phyloP scores from a whole-genome alignment of 2,113 vertebrate species.

The Campylorhamphus procurvoides region DNA sequence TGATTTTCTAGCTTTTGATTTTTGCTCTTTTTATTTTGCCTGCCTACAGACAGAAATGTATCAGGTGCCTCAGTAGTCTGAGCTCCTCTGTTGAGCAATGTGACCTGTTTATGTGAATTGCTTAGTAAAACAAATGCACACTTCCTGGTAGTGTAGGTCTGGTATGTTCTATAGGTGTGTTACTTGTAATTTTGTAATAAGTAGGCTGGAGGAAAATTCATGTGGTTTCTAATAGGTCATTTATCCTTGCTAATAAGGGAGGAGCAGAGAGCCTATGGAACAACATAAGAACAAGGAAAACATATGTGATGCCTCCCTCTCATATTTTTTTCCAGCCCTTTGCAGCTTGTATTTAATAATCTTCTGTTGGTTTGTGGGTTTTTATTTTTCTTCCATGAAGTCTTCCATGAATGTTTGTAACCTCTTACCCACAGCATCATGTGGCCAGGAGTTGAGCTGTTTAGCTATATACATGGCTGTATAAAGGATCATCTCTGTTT shows the following conservation, averaged over 20 bases:
- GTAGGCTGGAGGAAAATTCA: neutral
- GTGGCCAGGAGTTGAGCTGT: neutral
- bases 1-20: neutral
- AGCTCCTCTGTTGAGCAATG: neutral
- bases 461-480: neutral
- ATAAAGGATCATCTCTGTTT: neutral
- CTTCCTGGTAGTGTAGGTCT: neutral
- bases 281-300: neutral
- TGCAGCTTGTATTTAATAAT: neutral
- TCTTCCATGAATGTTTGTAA: neutral
- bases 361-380: neutral
- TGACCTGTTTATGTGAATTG: neutral
- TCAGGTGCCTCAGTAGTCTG: neutral
- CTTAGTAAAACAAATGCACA: neutral
- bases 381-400: neutral
- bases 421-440: neutral
- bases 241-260: neutral
- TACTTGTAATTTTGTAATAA: neutral
- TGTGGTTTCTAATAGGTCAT: neutral
- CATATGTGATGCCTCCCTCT: neutral
- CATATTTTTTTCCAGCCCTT: neutral
- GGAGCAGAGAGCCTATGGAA: neutral
- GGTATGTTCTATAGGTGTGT: neutral
- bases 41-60: neutral
- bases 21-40: neutral